Evolutionary conservation across 2,113 vertebrate genomes (phyloP).

Genomic region (Gopherus flavomarginatus): DNA sequence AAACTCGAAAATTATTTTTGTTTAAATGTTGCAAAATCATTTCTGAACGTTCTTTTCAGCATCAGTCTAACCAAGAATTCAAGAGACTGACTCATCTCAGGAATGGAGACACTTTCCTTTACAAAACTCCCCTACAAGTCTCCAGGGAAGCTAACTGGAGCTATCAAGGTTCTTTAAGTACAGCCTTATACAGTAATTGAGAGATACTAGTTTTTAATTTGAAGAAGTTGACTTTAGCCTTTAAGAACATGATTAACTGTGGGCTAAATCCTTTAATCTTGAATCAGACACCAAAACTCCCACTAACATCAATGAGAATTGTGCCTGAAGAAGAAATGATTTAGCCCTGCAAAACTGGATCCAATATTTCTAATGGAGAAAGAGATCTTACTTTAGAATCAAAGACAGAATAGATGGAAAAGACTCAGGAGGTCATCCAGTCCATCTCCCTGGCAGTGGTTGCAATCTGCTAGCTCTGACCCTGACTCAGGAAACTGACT

Average conservation of each 20-base stretch:
- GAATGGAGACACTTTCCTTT: neutral
- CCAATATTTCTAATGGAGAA: neutral
- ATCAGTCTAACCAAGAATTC: neutral
- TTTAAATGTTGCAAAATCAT: neutral
- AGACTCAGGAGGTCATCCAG: neutral
- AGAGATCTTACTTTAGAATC: neutral
- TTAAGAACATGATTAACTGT: neutral
- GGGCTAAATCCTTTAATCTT: neutral
- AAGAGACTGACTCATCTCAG: neutral
- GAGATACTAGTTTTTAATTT: neutral
- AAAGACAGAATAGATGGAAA: neutral
- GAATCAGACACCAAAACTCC: neutral
- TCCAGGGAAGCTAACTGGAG: neutral
- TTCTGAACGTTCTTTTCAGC: neutral
- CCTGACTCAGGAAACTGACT: neutral
- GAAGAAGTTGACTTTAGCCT: neutral
- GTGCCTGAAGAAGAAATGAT: neutral
- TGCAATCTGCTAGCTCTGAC: neutral
- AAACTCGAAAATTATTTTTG: neutral
- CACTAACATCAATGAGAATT: neutral
- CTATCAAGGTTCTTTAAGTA: neutral
- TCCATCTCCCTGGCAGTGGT: neutral
- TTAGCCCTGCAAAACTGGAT: neutral
- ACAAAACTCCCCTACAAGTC: neutral
- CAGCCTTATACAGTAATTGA: neutral